phyloP scores from a whole-genome alignment of 1,140 invertebrate genomes.

The Bombus soroeensis region DNA sequence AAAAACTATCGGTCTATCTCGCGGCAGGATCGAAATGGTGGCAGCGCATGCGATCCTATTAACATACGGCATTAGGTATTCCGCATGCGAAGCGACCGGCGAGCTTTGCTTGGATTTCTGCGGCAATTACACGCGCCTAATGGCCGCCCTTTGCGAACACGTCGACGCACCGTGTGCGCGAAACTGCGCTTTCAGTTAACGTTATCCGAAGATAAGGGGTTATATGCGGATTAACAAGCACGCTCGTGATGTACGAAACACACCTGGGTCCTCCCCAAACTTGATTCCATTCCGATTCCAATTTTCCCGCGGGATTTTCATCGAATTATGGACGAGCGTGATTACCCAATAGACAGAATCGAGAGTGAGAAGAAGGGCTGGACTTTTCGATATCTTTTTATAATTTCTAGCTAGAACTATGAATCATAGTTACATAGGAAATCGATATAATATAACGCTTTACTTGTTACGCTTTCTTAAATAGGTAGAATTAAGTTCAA shows the following conservation, averaged over 20 bases:
- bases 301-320: too few species aligned
- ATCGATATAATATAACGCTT: too few species aligned
- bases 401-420: too few species aligned
- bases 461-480: too few species aligned
- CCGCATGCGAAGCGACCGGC: slow-evolving; percentile 53
- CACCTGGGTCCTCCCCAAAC: too few species aligned
- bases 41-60: slow-evolving; percentile 72
- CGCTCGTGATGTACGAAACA: background rate
- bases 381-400: too few species aligned
- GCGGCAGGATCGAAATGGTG: slow-evolving; percentile 68
- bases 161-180: slow-evolving; percentile 52
- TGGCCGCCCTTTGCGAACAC: slow-evolving; percentile 25
- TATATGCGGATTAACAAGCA: slow-evolving; percentile 19
- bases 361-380: background rate
- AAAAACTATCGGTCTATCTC: slow-evolving; percentile 70
- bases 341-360: background rate
- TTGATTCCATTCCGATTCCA: background rate
- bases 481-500: too few species aligned
- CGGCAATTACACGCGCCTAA: slow-evolving; percentile 65
- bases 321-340: too few species aligned
- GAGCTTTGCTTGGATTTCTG: slow-evolving; percentile 66
- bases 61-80: slow-evolving; percentile 75
- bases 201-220: slow-evolving; percentile 49
- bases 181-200: slow-evolving; percentile 34
- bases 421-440: too few species aligned